A percentile compares a stretch with the other conserved stretches of the same genome.
These are phyloP conservation scores for Lithophane ornitopus DNA, from an alignment of 2,888 invertebrate species.

Conservation along the genomic window DNA sequence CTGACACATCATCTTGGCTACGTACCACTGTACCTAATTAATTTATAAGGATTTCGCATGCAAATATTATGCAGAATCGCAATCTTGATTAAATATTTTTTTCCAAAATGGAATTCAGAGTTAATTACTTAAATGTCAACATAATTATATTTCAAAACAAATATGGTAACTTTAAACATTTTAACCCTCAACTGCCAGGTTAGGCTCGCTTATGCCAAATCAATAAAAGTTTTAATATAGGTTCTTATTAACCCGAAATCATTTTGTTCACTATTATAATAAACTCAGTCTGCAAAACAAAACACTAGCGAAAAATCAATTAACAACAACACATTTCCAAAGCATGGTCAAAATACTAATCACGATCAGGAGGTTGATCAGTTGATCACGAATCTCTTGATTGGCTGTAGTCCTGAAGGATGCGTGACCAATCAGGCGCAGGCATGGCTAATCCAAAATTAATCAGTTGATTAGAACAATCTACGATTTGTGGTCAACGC, in stretches of 20 bases:
- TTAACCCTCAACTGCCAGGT: neutral
- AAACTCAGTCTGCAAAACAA: slow-evolving; percentile 12
- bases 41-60: slow-evolving; percentile 25
- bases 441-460: slow-evolving; percentile 58
- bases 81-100: slow-evolving; percentile 17
- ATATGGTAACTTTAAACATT: neutral
- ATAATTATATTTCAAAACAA: neutral
- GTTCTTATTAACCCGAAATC: neutral
- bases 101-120: slow-evolving; percentile 8
- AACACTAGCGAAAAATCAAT: slow-evolving; percentile 55
- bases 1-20: slow-evolving; percentile 25
- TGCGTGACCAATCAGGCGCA: slow-evolving; percentile 52
- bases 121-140: slow-evolving; percentile 10
- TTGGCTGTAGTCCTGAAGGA: slow-evolving; percentile 61
- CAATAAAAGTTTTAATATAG: neutral
- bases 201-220: too few species aligned
- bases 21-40: slow-evolving; percentile 6
- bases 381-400: slow-evolving; percentile 58
- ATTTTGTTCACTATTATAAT: neutral
- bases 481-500: slow-evolving; percentile 23
- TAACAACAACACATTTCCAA: slow-evolving; percentile 38
- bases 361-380: slow-evolving; percentile 51
- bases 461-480: slow-evolving; percentile 57
- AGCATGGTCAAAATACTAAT: slow-evolving; percentile 36
- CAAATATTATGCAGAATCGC: slow-evolving; percentile 26